Percentiles rank a stretch among this genome's conserved stretches.
Conservation (phyloP, 2,797 vertebrate genomes). For the Brachymystax lenok region DNA sequence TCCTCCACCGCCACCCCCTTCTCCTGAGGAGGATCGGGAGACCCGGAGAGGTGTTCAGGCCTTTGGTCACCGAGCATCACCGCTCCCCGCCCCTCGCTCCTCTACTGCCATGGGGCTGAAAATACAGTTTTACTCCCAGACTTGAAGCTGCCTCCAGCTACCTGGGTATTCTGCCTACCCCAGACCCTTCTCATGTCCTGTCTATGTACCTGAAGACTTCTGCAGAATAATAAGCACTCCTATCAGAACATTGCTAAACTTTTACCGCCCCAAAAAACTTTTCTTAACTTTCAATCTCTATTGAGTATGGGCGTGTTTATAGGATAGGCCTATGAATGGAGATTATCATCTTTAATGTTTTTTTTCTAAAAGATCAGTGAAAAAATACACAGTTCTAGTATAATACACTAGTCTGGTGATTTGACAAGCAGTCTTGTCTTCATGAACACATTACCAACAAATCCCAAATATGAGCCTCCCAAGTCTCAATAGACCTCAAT, state of each 20-base stretch:
- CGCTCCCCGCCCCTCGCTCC: constrained; percentile 20
- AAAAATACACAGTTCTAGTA: neutral
- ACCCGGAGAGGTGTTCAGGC: constrained; percentile 28
- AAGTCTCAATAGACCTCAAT: neutral
- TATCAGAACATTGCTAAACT: neutral
- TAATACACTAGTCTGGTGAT: neutral
- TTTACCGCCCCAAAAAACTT: neutral
- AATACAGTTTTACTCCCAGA: constrained; percentile 50
- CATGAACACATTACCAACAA: neutral
- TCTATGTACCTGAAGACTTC: neutral
- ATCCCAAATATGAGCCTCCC: neutral
- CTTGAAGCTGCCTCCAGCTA: constrained; percentile 23
- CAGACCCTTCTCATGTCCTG: neutral
- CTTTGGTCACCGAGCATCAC: neutral
- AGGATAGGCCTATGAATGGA: constrained; percentile 24
- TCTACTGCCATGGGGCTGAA: constrained; percentile 42
- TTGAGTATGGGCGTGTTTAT: constrained; percentile 25
- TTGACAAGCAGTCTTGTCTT: constrained; percentile 7
- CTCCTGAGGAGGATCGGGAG: constrained; percentile 80
- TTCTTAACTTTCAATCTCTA: neutral
- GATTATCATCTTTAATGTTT: constrained; percentile 28
- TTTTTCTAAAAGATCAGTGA: constrained; percentile 30
- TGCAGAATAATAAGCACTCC: neutral
- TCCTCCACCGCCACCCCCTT: constrained; percentile 57
- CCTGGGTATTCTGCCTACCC: constrained; percentile 5